Conservation (phyloP, 2,797 vertebrate species). For the Myotis vivesi region DNA sequence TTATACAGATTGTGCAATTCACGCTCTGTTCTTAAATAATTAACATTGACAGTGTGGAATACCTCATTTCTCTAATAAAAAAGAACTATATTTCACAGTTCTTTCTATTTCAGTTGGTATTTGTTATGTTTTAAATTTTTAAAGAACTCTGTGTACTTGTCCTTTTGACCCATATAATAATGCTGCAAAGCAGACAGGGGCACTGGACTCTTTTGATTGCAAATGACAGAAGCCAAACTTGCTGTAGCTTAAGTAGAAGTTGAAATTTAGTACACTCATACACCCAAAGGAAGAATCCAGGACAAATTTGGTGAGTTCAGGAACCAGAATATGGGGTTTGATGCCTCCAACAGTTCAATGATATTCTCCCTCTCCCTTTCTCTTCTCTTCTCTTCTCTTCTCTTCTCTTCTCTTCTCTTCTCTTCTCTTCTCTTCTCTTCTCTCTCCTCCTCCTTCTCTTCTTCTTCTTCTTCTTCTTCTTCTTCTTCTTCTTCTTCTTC, state of each 20-base stretch:
- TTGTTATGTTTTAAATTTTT: conserved; percentile 3
- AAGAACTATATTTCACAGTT: neutral
- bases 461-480: too few species aligned
- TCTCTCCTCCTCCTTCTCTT: too few species aligned
- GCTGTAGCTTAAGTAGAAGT: neutral
- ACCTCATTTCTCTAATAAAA: neutral
- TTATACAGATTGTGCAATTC: neutral
- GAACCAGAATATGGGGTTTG: neutral
- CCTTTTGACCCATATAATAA: neutral
- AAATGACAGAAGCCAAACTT: neutral
- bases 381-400: too few species aligned
- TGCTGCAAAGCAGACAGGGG: neutral
- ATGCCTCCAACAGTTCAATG: neutral
- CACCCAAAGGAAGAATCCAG: neutral
- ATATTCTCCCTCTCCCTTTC: too few species aligned
- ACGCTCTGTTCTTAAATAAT: neutral
- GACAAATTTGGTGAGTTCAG: neutral
- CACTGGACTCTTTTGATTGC: neutral
- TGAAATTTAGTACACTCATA: neutral
- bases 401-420: too few species aligned
- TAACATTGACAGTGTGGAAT: neutral
- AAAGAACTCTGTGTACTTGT: neutral
- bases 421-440: too few species aligned
- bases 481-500: too few species aligned
- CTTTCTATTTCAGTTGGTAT: neutral